Base-by-base conservation (phyloP, 2,113 vertebrate species). In the Eonycteris spelaea region DNA sequence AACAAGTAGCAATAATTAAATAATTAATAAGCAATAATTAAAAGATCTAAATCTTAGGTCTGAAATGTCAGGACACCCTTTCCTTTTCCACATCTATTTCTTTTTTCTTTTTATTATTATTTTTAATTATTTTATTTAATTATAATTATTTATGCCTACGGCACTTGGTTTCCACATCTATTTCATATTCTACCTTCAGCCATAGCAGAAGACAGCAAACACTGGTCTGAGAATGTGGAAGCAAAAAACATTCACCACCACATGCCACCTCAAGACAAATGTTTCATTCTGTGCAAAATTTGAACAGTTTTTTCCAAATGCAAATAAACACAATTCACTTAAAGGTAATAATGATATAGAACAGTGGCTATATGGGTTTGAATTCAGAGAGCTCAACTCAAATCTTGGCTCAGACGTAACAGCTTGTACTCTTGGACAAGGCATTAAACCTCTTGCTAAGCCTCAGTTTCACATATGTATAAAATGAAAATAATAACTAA, bases 361-460 rank as follows among this genome's bases (percentile, higher is more conserved):
- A 83, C 11, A 79, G 15, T 28, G 40, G 8, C 22, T 68, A 61
- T 63, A 91, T 53, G 16, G 11, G 26, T 48, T 86, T 71, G 24
- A 9, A 88, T 61, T 78, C 90, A 92, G 57, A 86, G 38, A 84
- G 53, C 28, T 75, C 33, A 7, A 65, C 28, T 70, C 55, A 74
- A 86, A 95, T 86, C 33, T 19, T 74, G 43, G 68, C 21, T 92
- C 43, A 82, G 45, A 73, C 13, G 45, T 45, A 55, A 55, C 0
- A 68, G 13, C 65, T 78, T 2, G 4, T 48, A 57, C 61, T 57
- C 80, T 77, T 85, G 67, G 67, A 95, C 80, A 86, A 86, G 88
- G 55, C 55, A 92, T 18, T 92, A 96, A 84, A 87, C 28, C 26
- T 67, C n/a, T 80, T 88, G 53, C 38, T 74, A 65, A 84, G 93